phyloP scores from a whole-genome alignment of 64 coral and sea anemone genomes.

The Acropora yongei region DNA sequence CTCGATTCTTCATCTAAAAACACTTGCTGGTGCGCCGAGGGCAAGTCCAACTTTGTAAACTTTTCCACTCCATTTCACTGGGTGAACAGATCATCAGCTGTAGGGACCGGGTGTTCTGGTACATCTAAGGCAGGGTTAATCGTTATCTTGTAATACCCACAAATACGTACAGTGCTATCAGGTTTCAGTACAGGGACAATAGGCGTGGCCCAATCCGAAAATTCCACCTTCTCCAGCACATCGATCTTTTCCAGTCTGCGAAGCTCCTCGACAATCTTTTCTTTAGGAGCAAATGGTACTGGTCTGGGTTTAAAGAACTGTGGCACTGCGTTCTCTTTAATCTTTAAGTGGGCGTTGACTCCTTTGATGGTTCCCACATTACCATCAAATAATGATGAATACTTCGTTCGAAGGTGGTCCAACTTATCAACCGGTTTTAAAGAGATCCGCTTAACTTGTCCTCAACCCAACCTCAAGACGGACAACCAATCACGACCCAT shows the following conservation, averaged over 20 bases:
- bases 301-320: constrained; percentile 59
- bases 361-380: constrained; percentile 56
- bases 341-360: constrained; percentile 49
- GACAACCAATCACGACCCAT: constrained; percentile 14
- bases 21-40: constrained; percentile 33
- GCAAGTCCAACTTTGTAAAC: constrained; percentile 39
- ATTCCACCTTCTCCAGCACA: constrained; percentile 38
- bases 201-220: constrained; percentile 71
- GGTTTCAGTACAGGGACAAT: constrained; percentile 52
- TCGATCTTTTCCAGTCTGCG: constrained; percentile 30
- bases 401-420: background rate
- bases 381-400: background rate
- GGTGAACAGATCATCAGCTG: constrained; percentile 27
- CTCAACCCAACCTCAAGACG: constrained; percentile 4
- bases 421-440: background rate
- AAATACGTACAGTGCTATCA: constrained; percentile 51
- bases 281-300: constrained; percentile 59
- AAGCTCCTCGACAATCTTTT: constrained; percentile 22
- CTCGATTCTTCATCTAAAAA: constrained; percentile 1
- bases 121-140: constrained; percentile 43
- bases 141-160: constrained; percentile 71
- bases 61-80: background rate
- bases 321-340: constrained; percentile 57
- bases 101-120: constrained; percentile 32
- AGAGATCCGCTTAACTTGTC: background rate